Evolutionary conservation across 2,888 invertebrate species (phyloP).

Genomic region (Anthophora plumipes): DNA sequence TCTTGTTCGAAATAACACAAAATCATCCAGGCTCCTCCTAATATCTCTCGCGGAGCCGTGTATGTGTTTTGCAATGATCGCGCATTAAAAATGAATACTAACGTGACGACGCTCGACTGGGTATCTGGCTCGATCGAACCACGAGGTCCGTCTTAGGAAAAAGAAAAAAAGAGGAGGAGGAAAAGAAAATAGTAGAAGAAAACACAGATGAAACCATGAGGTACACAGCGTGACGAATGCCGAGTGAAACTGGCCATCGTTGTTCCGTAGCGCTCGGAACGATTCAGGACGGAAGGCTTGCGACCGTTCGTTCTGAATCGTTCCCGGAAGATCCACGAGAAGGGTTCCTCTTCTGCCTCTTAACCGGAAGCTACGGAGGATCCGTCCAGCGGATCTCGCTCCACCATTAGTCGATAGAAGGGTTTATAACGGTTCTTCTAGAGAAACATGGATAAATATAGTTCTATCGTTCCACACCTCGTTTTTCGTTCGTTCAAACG

Average conservation of each 20-base stretch:
- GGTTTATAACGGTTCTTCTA: slow-evolving; percentile 33
- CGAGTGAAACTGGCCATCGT: slow-evolving; percentile 61
- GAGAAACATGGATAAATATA: slow-evolving; percentile 45
- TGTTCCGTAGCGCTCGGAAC: slow-evolving; percentile 49
- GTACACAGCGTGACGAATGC: slow-evolving; percentile 48
- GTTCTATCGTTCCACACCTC: slow-evolving; percentile 14
- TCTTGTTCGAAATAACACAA: slow-evolving; percentile 14
- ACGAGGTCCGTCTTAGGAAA: background rate
- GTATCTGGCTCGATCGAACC: slow-evolving; percentile 23
- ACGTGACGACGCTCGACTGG: slow-evolving; percentile 41
- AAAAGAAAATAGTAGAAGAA: no score
- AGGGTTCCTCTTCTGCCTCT: slow-evolving; percentile 63
- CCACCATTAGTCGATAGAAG: slow-evolving; percentile 38
- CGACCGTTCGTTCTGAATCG: slow-evolving; percentile 50
- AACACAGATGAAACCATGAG: no score
- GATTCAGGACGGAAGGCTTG: slow-evolving; percentile 47
- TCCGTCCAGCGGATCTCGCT: slow-evolving; percentile 61
- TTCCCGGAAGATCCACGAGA: slow-evolving; percentile 55
- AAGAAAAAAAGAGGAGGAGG: background rate
- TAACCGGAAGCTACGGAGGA: slow-evolving; percentile 61
- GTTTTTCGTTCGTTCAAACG: slow-evolving; percentile 27
- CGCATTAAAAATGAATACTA: slow-evolving; percentile 7
- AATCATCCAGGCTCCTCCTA: background rate
- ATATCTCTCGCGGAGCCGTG: background rate
- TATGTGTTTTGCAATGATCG: slow-evolving; percentile 23